Conservation (phyloP, 92 coral and sea anemone species). For the Pocillopora grandis region DNA sequence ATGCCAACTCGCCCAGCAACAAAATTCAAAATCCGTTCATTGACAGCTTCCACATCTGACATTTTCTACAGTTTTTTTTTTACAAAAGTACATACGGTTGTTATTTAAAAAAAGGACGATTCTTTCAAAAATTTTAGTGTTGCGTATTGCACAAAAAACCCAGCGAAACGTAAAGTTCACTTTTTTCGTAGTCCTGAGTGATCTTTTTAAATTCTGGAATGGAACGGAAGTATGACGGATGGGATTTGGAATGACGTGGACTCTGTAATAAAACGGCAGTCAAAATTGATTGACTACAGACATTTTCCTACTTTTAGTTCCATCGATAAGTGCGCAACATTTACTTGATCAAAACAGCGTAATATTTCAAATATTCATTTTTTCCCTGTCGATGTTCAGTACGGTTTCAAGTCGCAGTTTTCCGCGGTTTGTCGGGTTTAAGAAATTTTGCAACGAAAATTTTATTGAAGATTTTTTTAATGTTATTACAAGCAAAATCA, state of each 20-base stretch:
- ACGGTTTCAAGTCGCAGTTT: too few relatives aligned
- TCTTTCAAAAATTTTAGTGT: not conserved
- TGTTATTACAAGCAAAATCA: too few relatives aligned
- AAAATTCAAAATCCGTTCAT: not conserved
- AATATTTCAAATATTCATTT: too few relatives aligned
- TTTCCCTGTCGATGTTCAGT: too few relatives aligned
- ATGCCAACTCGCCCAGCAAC: not conserved
- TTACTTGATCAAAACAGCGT: too few relatives aligned
- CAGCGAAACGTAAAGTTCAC: constrained; percentile 15
- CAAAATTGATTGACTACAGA: not conserved
- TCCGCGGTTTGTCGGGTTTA: too few relatives aligned
- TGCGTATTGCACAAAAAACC: not conserved
- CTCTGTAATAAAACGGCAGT: not conserved
- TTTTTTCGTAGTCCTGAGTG: constrained; percentile 16
- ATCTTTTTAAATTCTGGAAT: constrained; percentile 32
- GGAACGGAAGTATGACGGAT: constrained; percentile 9
- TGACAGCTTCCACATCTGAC: not conserved
- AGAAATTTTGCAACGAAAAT: too few relatives aligned
- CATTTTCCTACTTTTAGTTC: too few relatives aligned
- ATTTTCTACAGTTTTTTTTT: not conserved
- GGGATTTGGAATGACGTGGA: not conserved
- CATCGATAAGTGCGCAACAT: too few relatives aligned
- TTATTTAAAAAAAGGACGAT: not conserved
- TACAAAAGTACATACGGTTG: not conserved
- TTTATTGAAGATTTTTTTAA: too few relatives aligned